Evolutionary conservation across 2,888 invertebrate species (phyloP), one percentile per base, ranked within the genome.

Genomic region (Chaetoderma sp.): DNA sequence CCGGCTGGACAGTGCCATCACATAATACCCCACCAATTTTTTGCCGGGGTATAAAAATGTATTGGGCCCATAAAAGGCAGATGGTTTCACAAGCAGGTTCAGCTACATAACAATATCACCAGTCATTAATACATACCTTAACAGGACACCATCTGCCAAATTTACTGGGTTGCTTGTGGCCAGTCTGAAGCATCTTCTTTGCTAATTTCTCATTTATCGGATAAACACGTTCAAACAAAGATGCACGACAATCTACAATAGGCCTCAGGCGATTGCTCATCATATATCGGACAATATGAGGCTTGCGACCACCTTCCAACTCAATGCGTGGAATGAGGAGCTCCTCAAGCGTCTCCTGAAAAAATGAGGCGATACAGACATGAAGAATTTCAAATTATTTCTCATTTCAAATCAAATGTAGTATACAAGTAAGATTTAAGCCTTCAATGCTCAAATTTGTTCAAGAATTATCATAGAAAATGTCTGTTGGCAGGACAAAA

Each of bases 61-160:
- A n/a, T n/a, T n/a, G n/a, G n/a, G n/a, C n/a, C n/a, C n/a, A n/a
- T n/a, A n/a, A n/a, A n/a, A n/a, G n/a, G n/a, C n/a, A n/a, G n/a
- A n/a, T n/a, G n/a, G n/a, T n/a, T n/a, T n/a, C n/a, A n/a, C n/a
- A n/a, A n/a, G n/a, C n/a, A n/a, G n/a, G n/a, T n/a, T n/a, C n/a
- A n/a, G n/a, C n/a, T n/a, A n/a, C n/a, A n/a, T n/a, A n/a, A n/a
- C n/a, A n/a, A n/a, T n/a, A n/a, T n/a, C n/a, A n/a, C n/a, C n/a
- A n/a, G n/a, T n/a, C n/a, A n/a, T 55, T 55, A 23, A n/a, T 10
- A 60, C 70, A 61, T 64, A 86, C 86, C 76, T 75, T 74, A 4
- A 87, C 84, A 28, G 87, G 87, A 71, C 86, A 86, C 86, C 86
- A 87, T 59, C 82, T 70, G 10, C 86, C 86, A 72, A 87, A 87